Percentiles rank a stretch among this genome's conserved stretches.
These are phyloP conservation scores for Melanostoma mellinum DNA, from an alignment of 2,888 invertebrate genomes.

Conservation along the genomic window DNA sequence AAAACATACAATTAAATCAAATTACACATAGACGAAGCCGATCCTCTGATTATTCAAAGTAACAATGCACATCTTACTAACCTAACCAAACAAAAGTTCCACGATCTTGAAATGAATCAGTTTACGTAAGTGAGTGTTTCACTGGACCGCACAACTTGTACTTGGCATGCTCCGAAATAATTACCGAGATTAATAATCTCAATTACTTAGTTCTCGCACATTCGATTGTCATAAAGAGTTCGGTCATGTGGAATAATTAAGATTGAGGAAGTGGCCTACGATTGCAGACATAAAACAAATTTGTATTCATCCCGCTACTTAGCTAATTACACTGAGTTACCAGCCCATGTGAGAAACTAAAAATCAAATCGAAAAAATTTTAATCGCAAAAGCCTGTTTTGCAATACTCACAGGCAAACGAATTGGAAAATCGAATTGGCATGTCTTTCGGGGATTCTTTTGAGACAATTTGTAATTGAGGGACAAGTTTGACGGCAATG, in stretches of 20 bases:
- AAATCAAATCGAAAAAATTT: background rate
- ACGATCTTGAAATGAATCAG: constrained; percentile 35
- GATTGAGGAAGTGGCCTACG: constrained; percentile 43
- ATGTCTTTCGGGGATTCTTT: constrained; percentile 44
- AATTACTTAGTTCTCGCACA: constrained; percentile 38
- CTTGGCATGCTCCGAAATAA: constrained; percentile 49
- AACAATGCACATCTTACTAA: too few relatives aligned
- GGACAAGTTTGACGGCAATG: constrained; percentile 23
- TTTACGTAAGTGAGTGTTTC: constrained; percentile 34
- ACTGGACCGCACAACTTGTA: constrained; percentile 23
- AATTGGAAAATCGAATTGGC: constrained; percentile 46
- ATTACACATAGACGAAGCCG: too few relatives aligned
- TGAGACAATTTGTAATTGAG: constrained; percentile 43
- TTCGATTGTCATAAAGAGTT: constrained; percentile 28
- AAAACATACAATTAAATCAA: too few relatives aligned
- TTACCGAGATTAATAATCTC: constrained; percentile 55
- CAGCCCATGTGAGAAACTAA: constrained; percentile 3
- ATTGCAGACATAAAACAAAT: constrained; percentile 5
- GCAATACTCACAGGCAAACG: too few relatives aligned
- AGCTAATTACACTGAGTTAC: constrained; percentile 13
- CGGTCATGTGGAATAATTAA: constrained; percentile 55
- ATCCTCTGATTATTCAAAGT: too few relatives aligned
- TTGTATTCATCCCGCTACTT: background rate
- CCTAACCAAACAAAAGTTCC: background rate
- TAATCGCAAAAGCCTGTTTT: too few relatives aligned